Percentiles rank a stretch among this genome's conserved stretches.
Evolutionary conservation across 2,113 vertebrate genomes (phyloP).

Genomic region (Pomatostomus ruficeps): DNA sequence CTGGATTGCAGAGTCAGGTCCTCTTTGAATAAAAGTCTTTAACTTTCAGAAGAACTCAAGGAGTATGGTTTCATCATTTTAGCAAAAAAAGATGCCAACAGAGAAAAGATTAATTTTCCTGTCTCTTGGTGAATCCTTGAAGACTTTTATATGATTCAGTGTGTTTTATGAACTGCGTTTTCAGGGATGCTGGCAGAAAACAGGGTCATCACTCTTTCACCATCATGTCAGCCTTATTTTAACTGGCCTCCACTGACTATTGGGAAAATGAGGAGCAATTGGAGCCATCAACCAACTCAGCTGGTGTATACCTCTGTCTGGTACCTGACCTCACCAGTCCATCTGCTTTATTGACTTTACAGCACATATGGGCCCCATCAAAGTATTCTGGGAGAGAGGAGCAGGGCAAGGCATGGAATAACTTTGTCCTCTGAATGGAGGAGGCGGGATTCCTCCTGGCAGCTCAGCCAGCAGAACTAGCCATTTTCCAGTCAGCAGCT

Average conservation of each 20-base stretch:
- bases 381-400: neutral
- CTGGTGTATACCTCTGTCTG: neutral
- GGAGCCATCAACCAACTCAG: neutral
- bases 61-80: constrained; percentile 5
- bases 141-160: constrained; percentile 10
- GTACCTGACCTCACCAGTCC: neutral
- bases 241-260: neutral
- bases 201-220: neutral
- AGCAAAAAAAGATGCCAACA: neutral
- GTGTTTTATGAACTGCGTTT: constrained; percentile 28
- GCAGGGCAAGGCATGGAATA: neutral
- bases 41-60: neutral
- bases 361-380: neutral
- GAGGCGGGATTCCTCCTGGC: neutral
- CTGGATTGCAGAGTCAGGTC: constrained; percentile 39
- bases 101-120: constrained; percentile 18
- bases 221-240: constrained; percentile 34
- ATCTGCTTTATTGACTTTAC: neutral
- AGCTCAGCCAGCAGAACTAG: neutral
- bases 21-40: constrained; percentile 24
- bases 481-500: neutral
- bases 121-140: neutral
- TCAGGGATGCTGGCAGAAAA: constrained; percentile 34
- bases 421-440: neutral
- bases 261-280: neutral